Evolutionary conservation across 1,140 invertebrate species (phyloP).

Genomic region (Oryctes rhinoceros): DNA sequence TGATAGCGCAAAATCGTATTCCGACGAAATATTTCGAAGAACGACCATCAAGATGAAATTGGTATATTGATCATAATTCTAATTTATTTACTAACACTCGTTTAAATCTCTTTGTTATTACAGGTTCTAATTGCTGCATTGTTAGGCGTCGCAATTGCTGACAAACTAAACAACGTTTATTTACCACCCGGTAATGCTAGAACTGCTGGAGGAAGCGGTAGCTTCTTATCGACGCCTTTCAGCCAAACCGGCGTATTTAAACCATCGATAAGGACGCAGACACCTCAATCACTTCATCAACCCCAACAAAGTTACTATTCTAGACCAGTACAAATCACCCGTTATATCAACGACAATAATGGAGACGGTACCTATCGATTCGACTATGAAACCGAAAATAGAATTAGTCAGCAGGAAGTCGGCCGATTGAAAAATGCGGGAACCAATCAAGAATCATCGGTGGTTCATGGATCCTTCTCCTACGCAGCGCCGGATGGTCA

Average conservation of each 20-base stretch:
- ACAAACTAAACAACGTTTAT: neutral
- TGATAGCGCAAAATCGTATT: neutral
- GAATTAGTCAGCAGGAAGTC: slow-evolving; percentile 60
- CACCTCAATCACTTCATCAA: slow-evolving; percentile 3
- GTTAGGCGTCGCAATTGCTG: neutral
- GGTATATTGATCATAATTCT: neutral
- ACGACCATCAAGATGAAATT: neutral
- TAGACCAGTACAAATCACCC: slow-evolving; percentile 56
- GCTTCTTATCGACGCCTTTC: neutral
- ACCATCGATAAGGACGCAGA: neutral
- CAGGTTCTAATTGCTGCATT: neutral
- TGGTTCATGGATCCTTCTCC: slow-evolving; percentile 70
- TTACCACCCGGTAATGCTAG: neutral
- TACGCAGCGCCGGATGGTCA: slow-evolving; percentile 67
- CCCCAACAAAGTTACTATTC: neutral
- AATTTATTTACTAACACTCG: neutral
- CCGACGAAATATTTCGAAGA: neutral
- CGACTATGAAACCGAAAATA: slow-evolving; percentile 65
- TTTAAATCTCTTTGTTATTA: too few relatives aligned
- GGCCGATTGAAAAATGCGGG: slow-evolving; percentile 66
- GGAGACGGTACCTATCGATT: slow-evolving; percentile 65
- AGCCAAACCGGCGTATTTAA: neutral
- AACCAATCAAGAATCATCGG: slow-evolving; percentile 64
- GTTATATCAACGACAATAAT: slow-evolving; percentile 64
- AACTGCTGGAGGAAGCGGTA: neutral